Evolutionary conservation across 2,888 invertebrate genomes (phyloP).

Genomic region (Leptopilina syphax): DNA sequence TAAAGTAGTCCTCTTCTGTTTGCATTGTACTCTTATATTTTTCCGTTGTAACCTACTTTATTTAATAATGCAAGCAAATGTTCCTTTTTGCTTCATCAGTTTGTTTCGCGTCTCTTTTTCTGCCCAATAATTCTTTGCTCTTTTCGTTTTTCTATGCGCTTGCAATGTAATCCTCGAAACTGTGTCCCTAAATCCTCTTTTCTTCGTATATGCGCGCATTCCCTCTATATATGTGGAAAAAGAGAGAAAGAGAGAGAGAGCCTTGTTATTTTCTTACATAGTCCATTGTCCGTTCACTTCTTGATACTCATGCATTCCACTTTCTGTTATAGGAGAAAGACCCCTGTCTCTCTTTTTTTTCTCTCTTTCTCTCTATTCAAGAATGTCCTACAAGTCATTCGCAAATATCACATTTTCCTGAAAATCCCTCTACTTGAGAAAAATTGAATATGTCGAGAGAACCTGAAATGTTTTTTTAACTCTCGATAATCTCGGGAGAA

Average conservation of each 20-base stretch:
- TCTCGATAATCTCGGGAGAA: constrained; percentile 21
- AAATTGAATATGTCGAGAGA: constrained; percentile 7
- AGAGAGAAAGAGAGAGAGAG: background rate
- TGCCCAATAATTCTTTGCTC: constrained; percentile 37
- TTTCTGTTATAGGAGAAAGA: background rate
- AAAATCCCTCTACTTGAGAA: constrained; percentile 11
- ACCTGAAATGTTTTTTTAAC: constrained; percentile 26
- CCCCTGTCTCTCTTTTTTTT: no score
- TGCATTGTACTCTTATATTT: constrained; percentile 6
- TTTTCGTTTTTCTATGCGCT: constrained; percentile 22
- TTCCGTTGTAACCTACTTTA: constrained; percentile 7
- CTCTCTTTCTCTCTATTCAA: background rate
- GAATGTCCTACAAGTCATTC: constrained; percentile 14
- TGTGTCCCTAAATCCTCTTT: constrained; percentile 28
- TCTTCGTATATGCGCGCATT: background rate
- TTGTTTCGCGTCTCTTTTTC: constrained; percentile 27
- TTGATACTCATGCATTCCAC: constrained; percentile 10
- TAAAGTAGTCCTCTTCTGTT: constrained; percentile 8
- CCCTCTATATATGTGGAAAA: background rate
- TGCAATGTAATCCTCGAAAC: constrained; percentile 28
- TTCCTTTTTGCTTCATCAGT: constrained; percentile 30
- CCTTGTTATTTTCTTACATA: constrained; percentile 25
- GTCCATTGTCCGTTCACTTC: constrained; percentile 27
- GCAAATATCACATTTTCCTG: constrained; percentile 23
- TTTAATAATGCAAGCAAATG: constrained; percentile 34